Base-by-base conservation (phyloP, 2,797 vertebrate genomes). In the Agapornis canus region DNA sequence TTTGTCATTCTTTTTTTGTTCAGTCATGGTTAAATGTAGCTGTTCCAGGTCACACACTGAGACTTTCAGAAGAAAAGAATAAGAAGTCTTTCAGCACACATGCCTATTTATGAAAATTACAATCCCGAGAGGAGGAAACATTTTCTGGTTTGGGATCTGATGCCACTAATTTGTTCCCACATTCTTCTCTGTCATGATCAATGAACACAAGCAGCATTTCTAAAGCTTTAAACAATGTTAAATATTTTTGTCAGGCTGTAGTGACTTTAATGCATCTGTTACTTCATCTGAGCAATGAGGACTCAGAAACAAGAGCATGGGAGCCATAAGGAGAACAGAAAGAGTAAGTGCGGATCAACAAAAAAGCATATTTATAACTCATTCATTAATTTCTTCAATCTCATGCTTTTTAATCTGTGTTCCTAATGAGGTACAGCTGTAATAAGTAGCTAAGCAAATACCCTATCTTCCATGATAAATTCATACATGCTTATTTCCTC, bases 1-100 rank as follows among this genome's bases (percentile, higher is more conserved):
- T 93, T 89, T 94, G 64, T 92, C 48, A 21, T 89, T 90, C 64
- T 78, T 65, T 82, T 81, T 89, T 60, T 89, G 48, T 91, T 85
- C 78, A 77, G 48, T 47, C 60, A 1, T 56, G 40, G 68, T 84
- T 84, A 89, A 92, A 89, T 49, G 75, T 82, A 90, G 68, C 64
- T 40, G 4, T 84, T 92, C 56, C 45, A 77, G 56, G 42, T 79
- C 71, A 87, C 57, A 59, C 48, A 49, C 60, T 61, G 47, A 72
- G 78, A 76, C 86, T 95, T 92, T 54, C 81, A 75, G 40, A 47
- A 45, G 73, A 57, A 69, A 47, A 80, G 45, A 82, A 68, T 47
- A 64, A 49, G 45, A 13, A 57, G 42, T 13, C 60, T 93, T 92
- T 76, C 64, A 77, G 70, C 14, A 76, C 43, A 66, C 6, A 18